Conservation (phyloP, 2,113 vertebrate species). For the Pseudolaguvia tuberculata region DNA sequence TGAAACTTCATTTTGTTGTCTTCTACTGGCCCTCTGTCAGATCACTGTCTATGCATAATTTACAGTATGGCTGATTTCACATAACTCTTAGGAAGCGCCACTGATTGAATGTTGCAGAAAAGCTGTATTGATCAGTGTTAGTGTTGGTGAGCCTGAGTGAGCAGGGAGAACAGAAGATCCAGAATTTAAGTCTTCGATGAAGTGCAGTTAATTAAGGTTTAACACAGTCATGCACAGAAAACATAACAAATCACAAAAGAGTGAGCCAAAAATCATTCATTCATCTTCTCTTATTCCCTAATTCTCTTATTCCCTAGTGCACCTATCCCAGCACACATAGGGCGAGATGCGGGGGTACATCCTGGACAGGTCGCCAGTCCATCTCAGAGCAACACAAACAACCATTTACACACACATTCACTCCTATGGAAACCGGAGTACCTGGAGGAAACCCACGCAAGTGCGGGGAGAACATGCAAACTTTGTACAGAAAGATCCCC, state of each 20-base stretch:
- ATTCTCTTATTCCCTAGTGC: no score
- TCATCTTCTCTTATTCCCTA: no score
- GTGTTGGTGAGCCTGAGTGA: slow-evolving; percentile 18
- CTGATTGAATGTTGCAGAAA: slow-evolving; percentile 32
- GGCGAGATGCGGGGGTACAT: no score
- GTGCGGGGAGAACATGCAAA: no score
- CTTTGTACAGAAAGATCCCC: no score
- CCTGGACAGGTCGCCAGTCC: no score
- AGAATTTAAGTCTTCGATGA: not conserved
- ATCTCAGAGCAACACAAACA: no score
- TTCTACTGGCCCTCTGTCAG: slow-evolving; percentile 24
- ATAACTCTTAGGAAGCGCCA: slow-evolving; percentile 26
- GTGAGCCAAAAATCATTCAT: not conserved
- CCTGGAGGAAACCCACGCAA: no score
- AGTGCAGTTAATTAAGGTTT: not conserved
- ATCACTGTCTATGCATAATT: slow-evolving; percentile 33
- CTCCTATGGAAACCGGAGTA: no score
- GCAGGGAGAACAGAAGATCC: not conserved
- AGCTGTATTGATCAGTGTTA: slow-evolving; percentile 30
- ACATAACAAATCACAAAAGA: not conserved
- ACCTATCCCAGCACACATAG: no score
- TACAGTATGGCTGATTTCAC: slow-evolving; percentile 27
- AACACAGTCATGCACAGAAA: not conserved
- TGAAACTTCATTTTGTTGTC: not conserved
- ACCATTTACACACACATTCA: no score